Percentiles rank a stretch among this genome's conserved stretches.
phyloP scores from a whole-genome alignment of 2,797 vertebrate species.

The Coregonus sp. region DNA sequence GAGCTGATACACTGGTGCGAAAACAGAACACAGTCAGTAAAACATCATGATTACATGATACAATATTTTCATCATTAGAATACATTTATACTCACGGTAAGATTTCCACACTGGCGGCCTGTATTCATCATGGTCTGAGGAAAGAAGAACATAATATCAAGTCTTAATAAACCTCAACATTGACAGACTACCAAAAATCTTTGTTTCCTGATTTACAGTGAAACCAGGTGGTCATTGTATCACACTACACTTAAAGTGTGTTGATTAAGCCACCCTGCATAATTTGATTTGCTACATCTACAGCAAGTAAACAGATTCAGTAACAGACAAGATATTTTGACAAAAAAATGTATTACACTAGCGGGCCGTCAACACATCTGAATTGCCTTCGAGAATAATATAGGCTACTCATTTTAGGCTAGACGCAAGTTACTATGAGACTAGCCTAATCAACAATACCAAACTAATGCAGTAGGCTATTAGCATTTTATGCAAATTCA shows the following conservation, averaged over 20 bases:
- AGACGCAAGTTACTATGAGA: neutral
- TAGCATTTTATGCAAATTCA: too few species aligned
- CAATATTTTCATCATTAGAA: neutral
- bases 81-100: conserved; percentile 64
- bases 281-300: neutral
- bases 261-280: neutral
- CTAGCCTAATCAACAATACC: too few species aligned
- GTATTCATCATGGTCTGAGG: conserved; percentile 75
- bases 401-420: neutral
- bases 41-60: neutral
- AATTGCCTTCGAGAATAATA: neutral
- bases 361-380: neutral
- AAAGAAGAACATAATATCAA: conserved; percentile 21
- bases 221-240: conserved; percentile 46
- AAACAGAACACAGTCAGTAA: conserved; percentile 7
- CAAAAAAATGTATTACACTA: neutral
- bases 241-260: neutral
- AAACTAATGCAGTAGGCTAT: too few species aligned
- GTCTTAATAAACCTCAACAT: neutral
- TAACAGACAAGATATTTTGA: neutral
- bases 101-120: conserved; percentile 76
- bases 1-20: conserved; percentile 85
- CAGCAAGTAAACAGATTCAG: neutral
- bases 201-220: conserved; percentile 15
- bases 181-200: neutral